Evolutionary conservation across 2,888 invertebrate species (phyloP), one percentile per base, ranked within the genome.

Genomic region (Cheilosia soror): DNA sequence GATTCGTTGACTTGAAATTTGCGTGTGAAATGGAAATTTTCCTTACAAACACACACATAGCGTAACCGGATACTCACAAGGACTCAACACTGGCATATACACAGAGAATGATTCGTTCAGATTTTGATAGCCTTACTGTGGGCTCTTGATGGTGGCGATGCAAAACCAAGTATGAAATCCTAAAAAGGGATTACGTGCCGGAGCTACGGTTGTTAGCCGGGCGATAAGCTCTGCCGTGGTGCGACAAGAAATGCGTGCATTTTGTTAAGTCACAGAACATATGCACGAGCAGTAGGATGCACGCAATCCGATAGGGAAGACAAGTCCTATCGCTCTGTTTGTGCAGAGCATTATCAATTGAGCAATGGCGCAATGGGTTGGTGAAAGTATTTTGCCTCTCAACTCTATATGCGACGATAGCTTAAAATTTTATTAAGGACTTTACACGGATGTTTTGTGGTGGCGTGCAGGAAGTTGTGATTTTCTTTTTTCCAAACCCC

Each of bases 1-100:
- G 65, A 62, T 25, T 29, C 63, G 47, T 76, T 75, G 76, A 81
- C 69, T 76, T 76, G 76, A 65, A 81, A 81, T 71, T 76, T 76
- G 63, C 76, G 75, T 80, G 80, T 57, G 66, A 80, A 80, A 62
- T 68, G 66, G 44, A 73, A 73, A 53, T 69, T 42, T 15, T 33
- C 40, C 31, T n/a, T 6, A 13, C 66, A 15, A n/a, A 58, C 31
- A 49, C 5, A n/a, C 6, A 13, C 9, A 33, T n/a, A n/a, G n/a
- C 29, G 6, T 6, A 20, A 63, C 37, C 11, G 66, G 60, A 73
- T 44, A 73, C 42, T 71, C 63, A 49, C 37, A 37, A 37, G 37
- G 37, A 37, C 57, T 79, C 27, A 51, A 31, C 47, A 11, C 57
- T 68, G 80, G 63, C 68, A 80, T 68, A 47, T 37, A 37, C 37